Conservation (phyloP, 2,888 invertebrate genomes). For the Philereme vetulata region DNA sequence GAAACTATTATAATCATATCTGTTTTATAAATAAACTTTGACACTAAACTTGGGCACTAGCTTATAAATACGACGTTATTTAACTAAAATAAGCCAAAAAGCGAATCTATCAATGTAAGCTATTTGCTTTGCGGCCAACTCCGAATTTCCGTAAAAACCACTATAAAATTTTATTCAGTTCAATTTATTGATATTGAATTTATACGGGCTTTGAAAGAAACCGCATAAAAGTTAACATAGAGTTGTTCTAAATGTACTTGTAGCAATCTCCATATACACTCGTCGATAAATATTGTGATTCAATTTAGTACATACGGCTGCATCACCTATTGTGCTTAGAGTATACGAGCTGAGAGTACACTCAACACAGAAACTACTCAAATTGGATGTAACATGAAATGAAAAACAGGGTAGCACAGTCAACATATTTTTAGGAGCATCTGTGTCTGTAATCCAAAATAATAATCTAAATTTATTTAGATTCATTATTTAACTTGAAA, state of each 20-base stretch:
- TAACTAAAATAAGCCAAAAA: too few relatives aligned
- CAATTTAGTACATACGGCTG: slow-evolving; percentile 29
- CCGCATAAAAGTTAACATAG: slow-evolving; percentile 23
- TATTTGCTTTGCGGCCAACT: neutral
- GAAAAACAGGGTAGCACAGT: too few relatives aligned
- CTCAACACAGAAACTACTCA: neutral
- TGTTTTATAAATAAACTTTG: too few relatives aligned
- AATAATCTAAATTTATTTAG: too few relatives aligned
- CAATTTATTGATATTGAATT: neutral
- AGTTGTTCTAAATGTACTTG: slow-evolving; percentile 27
- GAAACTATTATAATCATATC: too few relatives aligned
- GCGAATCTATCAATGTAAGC: too few relatives aligned
- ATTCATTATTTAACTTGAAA: too few relatives aligned
- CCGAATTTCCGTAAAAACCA: neutral
- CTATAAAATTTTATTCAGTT: neutral
- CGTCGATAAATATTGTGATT: slow-evolving; percentile 35
- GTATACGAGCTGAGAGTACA: slow-evolving; percentile 22
- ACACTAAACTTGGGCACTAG: too few relatives aligned
- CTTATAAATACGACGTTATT: too few relatives aligned
- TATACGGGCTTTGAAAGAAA: slow-evolving; percentile 4
- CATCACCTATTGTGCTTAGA: slow-evolving; percentile 25
- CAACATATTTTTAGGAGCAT: too few relatives aligned
- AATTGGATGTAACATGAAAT: neutral
- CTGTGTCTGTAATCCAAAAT: too few relatives aligned
- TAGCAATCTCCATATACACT: slow-evolving; percentile 24